Conservation (phyloP, 1,140 invertebrate genomes). For the Eciton burchellii region DNA sequence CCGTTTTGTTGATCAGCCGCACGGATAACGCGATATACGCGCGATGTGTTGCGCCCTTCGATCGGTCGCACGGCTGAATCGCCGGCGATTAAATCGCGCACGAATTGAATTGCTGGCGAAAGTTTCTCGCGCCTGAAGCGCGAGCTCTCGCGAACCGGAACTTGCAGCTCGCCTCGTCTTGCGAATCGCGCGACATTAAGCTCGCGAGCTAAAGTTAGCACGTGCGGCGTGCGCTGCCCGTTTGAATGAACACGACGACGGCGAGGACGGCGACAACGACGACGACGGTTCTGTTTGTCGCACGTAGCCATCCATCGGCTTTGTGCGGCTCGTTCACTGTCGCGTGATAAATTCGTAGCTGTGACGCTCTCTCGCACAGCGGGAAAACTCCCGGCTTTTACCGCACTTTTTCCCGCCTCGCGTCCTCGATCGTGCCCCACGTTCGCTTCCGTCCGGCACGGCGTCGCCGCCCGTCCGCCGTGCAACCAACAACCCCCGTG, state of each 20-base stretch:
- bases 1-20: too few relatives aligned
- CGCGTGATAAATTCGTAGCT: slow-evolving; percentile 77
- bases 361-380: slow-evolving; percentile 53
- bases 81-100: neutral
- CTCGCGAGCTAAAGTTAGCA: slow-evolving; percentile 54
- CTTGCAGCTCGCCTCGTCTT: neutral
- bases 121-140: neutral
- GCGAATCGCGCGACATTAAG: slow-evolving; percentile 31
- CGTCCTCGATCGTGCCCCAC: slow-evolving; percentile 37
- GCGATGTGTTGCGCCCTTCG: too few relatives aligned
- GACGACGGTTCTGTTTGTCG: slow-evolving; percentile 41
- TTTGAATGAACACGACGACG: slow-evolving; percentile 34
- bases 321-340: slow-evolving; percentile 74
- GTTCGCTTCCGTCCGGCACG: slow-evolving; percentile 43
- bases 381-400: slow-evolving; percentile 49
- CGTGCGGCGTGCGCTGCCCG: slow-evolving; percentile 30
- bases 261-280: neutral
- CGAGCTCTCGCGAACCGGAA: slow-evolving; percentile 9
- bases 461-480: neutral
- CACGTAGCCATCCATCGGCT: slow-evolving; percentile 46
- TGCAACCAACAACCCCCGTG: slow-evolving; percentile 2
- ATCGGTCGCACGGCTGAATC: too few relatives aligned
- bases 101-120: neutral
- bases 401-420: slow-evolving; percentile 14
- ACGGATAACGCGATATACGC: too few relatives aligned